Evolutionary conservation across 2,113 vertebrate species (phyloP).

Genomic region (Potamarius usumacintae): DNA sequence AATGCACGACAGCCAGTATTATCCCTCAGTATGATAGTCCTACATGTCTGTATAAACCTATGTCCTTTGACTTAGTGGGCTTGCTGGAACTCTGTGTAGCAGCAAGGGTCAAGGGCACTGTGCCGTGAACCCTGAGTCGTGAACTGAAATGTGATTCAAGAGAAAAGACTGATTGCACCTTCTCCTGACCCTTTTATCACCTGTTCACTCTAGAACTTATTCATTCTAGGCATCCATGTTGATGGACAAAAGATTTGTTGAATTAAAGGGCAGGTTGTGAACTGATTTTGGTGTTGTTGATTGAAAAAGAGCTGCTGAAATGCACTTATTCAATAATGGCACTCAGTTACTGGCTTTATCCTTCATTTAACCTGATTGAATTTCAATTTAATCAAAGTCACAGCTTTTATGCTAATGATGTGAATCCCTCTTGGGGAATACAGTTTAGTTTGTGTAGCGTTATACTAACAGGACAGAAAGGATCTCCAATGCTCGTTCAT

Average conservation of each 20-base stretch:
- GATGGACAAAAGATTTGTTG: conserved; percentile 54
- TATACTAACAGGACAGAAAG: not conserved
- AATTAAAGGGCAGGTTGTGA: conserved; percentile 57
- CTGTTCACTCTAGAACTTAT: conserved; percentile 49
- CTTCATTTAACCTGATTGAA: conserved; percentile 40
- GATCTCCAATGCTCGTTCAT: not conserved
- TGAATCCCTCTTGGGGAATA: conserved; percentile 33
- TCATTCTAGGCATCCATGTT: conserved; percentile 54
- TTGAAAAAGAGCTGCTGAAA: conserved; percentile 33
- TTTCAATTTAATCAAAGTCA: conserved; percentile 51
- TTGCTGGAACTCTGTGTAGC: conserved; percentile 44
- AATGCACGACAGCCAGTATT: conserved; percentile 47
- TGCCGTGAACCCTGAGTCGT: not conserved
- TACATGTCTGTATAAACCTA: conserved; percentile 48
- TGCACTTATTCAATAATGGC: conserved; percentile 33
- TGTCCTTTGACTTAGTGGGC: conserved; percentile 48
- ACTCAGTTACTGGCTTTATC: conserved; percentile 22
- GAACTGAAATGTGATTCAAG: conserved; percentile 52
- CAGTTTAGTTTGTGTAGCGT: not conserved
- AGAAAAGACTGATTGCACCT: conserved; percentile 52
- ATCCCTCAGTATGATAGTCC: conserved; percentile 44
- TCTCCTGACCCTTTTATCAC: conserved; percentile 40
- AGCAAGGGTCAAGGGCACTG: conserved; percentile 57
- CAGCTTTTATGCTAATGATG: conserved; percentile 53
- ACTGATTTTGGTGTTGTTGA: conserved; percentile 43